Base-by-base conservation (phyloP, 2,113 vertebrate genomes). In the Archocentrus centrarchus region DNA sequence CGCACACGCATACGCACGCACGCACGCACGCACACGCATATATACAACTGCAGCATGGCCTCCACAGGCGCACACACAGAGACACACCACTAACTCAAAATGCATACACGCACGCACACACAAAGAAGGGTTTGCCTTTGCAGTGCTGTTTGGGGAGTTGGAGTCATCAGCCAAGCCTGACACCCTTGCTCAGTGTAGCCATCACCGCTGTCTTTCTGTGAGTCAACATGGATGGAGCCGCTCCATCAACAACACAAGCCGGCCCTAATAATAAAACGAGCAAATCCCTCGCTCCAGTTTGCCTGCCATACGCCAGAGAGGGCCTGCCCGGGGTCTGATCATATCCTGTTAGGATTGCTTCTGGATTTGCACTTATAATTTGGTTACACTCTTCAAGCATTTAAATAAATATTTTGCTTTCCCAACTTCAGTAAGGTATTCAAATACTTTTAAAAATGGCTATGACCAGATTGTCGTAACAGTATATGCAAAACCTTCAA, bases 231-330 rank as follows among this genome's bases (percentile, higher is more conserved):
- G 81, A 91, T 87, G 86, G 88, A 88, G 87, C 77, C 2, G 68
- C 86, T 92, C 83, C 82, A 90, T 92, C 76, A 89, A 83, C 87
- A 87, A 92, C 90, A 92, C 84, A 87, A 77, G 81, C 79, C 80
- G 77, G 61, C 77, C 82, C 88, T 82, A 80, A 93, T 85, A 91
- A 91, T 89, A 91, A 93, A 88, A 86, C 63, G 44, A 88, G 88
- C 75, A 88, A 89, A 91, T 91, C 85, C 85, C 68, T 92, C 84
- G 9, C 75, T 88, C 59, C 79, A 70, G 83, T 64, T 75, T 61
- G 60, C 81, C 47, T 75, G 77, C 63, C 86, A 79, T 82, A 50
- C 11, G 57, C 80, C 90, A 83, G 59, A 77, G 44, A 83, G 82
- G 63, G 58, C 62, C 87, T 63, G 70, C 73, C 80, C 57, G 24